These are phyloP conservation scores for Thaumetopoea pityocampa DNA, from an alignment of 1,140 invertebrate genomes.

Conservation along the genomic window DNA sequence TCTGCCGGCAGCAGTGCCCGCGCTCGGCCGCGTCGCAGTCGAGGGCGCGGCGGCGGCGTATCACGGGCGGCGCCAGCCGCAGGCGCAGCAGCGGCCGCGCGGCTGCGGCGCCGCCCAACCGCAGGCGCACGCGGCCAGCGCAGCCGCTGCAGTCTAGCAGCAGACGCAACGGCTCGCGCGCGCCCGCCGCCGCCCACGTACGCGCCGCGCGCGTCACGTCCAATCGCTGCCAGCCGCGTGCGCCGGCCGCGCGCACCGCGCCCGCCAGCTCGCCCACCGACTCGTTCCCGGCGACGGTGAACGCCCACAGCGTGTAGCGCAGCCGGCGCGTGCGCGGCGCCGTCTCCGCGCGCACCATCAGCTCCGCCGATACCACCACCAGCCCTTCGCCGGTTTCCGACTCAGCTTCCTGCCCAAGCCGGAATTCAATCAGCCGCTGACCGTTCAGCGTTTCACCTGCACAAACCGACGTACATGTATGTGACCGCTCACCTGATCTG, in stretches of 20 bases:
- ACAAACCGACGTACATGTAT: conserved; percentile 30
- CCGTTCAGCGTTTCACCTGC: conserved; percentile 88
- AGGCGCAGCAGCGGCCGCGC: conserved; percentile 91
- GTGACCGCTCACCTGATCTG: not conserved
- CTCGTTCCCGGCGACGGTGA: conserved; percentile 78
- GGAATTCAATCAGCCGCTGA: conserved; percentile 90
- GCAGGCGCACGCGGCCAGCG: conserved; percentile 81
- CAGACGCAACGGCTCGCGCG: conserved; percentile 80
- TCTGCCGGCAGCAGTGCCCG: conserved; percentile 92
- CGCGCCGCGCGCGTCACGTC: conserved; percentile 88
- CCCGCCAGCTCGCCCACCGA: conserved; percentile 82
- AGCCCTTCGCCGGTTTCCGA: conserved; percentile 77
- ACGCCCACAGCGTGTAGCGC: conserved; percentile 82
- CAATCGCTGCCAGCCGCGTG: conserved; percentile 90
- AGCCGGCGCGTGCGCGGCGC: conserved; percentile 76
- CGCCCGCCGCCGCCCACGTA: conserved; percentile 78
- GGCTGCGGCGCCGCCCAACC: conserved; percentile 73
- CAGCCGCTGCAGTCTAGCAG: conserved; percentile 92
- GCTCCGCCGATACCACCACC: conserved; percentile 82
- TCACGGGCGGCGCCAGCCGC: conserved; percentile 81
- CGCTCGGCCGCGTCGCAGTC: conserved; percentile 86
- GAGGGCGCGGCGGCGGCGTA: conserved; percentile 85
- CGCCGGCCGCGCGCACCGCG: conserved; percentile 82
- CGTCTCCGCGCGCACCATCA: conserved; percentile 82
- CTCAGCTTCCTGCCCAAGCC: conserved; percentile 78